Evolutionary conservation across 2,888 invertebrate species (phyloP), one percentile per base, ranked within the genome.

Genomic region (Luperina nickerlii): DNA sequence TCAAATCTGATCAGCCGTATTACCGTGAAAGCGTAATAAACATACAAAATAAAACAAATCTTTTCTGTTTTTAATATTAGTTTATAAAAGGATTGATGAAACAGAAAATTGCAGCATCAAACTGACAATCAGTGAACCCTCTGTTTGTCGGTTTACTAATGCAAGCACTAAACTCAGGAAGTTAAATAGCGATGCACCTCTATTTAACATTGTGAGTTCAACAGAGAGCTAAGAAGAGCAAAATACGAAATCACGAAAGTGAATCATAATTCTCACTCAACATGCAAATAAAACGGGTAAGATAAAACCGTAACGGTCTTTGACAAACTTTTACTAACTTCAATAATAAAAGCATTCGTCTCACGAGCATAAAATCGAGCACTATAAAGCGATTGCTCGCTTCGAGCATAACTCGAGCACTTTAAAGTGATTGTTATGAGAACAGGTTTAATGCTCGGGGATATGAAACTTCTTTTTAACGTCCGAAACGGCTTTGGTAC

Each of bases 291-390:
- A 85, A 87, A 81, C 74, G 66, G 13, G 62, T 51, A 63, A 84
- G 87, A 85, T 85, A 87, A 85, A 87, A 81, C 76, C 87, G 66
- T 74, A 75, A 81, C 73, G 74, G 81, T 85, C 84, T 85, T 77
- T 77, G 87, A 87, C 78, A 82, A 88, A 87, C 78, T 87, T 88
- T 87, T 84, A 87, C 76, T 67, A 87, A 87, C 71, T 89, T 89
- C 77, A 78, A 76, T 80, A 80, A 87, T 85, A 81, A 87, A 88
- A 87, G 87, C 87, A 87, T 89, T 85, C 82, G 80, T 83, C 83
- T 89, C 71, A 79, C 78, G 79, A 89, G 87, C 87, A 69, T 87
- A 87, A 86, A 82, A 70, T 87, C 70, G 80, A 85, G 76, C 80
- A 87, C 82, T 76, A 75, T 88, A 85, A 89, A 89, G 85, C 78